A percentile compares a stretch with the other conserved stretches of the same genome.
These are phyloP conservation scores for Channa argus DNA, from an alignment of 2,113 vertebrate genomes.

Conservation along the genomic window DNA sequence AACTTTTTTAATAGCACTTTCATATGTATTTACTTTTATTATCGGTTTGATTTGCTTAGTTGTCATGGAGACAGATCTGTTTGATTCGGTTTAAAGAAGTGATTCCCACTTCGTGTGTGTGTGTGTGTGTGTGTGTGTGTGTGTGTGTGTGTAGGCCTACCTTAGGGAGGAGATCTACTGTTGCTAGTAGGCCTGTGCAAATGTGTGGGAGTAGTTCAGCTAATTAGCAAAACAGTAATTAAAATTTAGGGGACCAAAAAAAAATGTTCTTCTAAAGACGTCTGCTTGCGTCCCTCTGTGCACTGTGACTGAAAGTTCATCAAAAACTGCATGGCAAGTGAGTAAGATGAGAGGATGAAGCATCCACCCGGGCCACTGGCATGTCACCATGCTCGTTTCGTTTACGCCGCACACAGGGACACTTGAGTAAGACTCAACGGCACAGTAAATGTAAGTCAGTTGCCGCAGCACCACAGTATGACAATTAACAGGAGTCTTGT, in stretches of 20 bases:
- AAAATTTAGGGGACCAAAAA: background rate
- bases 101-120: background rate
- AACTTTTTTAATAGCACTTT: background rate
- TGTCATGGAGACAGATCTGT: slow-evolving; percentile 1
- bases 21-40: background rate
- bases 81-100: slow-evolving; percentile 1
- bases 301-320: background rate
- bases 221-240: background rate
- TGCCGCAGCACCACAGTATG: slow-evolving; percentile 13
- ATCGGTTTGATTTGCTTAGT: background rate
- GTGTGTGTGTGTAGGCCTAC: background rate
- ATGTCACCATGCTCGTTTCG: slow-evolving; percentile 13
- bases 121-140: background rate
- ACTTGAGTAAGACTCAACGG: slow-evolving; percentile 22
- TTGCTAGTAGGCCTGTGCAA: background rate
- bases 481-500: slow-evolving; percentile 45
- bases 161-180: background rate
- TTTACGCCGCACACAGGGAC: slow-evolving; percentile 27
- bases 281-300: background rate
- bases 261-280: background rate
- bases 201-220: background rate
- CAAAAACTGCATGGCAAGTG: background rate
- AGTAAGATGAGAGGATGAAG: background rate
- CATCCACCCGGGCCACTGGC: background rate
- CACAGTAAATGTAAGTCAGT: slow-evolving; percentile 9